Evolutionary conservation across 1,140 invertebrate genomes (phyloP), one percentile per base, ranked within the genome.

Genomic region (Amyelois transitella): DNA sequence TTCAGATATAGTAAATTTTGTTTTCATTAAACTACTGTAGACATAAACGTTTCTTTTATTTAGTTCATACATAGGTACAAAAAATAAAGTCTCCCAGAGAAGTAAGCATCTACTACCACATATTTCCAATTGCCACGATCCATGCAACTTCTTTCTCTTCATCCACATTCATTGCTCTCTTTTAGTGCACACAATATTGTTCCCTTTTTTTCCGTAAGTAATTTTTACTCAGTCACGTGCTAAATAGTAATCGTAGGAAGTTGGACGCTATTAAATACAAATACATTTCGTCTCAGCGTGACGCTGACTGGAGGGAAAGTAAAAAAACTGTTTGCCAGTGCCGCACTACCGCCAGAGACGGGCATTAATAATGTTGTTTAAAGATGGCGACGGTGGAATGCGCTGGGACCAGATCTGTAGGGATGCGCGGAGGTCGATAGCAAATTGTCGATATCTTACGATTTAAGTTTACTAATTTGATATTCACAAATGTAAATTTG

Each of bases 281-380:
- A 84, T 80, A 81, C 59, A 67, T 68, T 66, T 28, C 43, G 61
- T 44, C 62, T 38, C 65, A 59, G 70, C 64, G 64, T 64, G 64
- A 58, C 59, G 43, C 32, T 48, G 45, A 57, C 54, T 62, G 57
- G 48, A 64, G 59, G 57, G 57, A 61, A 58, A 60, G 62, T 60
- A 62, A 72, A 79, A 77, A 83, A 77, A 75, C 59, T 67, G 75
- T 76, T 76, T 72, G 64, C 68, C 69, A 38, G 60, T 48, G 45
- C 24, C 4, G 75, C 69, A 38, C 58, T 48, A 19, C 24, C 4
- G 75, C 61, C 62, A 62, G 25, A 38, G 32, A 14, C 49, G 63
- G 67, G 76, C 79, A 82, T 82, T 84, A 81, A 82, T 86, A 81
- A 82, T 86, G 79, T 77, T 81, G 72, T 77, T 79, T 77, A 74